Evolutionary conservation across 2,888 invertebrate species (phyloP), one percentile per base, ranked within the genome.

Genomic region (Drosophila sordidapex): DNA sequence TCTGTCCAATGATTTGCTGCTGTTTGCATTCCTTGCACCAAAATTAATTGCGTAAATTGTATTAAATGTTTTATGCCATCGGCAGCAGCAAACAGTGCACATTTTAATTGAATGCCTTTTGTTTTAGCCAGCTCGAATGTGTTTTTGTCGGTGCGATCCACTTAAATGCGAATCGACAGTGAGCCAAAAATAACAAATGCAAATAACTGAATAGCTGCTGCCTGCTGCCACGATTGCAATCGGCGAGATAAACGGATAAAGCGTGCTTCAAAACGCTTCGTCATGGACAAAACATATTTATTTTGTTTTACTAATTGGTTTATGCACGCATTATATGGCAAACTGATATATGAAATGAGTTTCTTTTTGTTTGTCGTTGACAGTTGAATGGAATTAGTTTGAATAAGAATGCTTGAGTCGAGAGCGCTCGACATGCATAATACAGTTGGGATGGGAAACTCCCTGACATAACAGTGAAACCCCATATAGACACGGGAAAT

Each of bases 1-100:
- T 51, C 49, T 35, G 64, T 59, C 18, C 40, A 56, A 51, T 64
- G 68, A 62, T 75, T 82, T 78, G 76, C 70, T 79, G 81, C 72
- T 73, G 76, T 74, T 82, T 76, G 78, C 83, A 74, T 78, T 70
- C 58, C 46, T 25, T 71, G 78, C 67, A 65, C 43, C 54, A 63
- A 83, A 88, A 88, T 86, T 88, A 86, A 86, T 86, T 86, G 83
- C 85, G 82, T 75, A 86, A 86, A 86, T 86, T 88, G 86, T 86
- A 83, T 88, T 88, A 83, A 86, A 87, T 86, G 88, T 70, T 85
- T 83, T 76, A 27, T 38, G 74, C 78, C 52, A 58, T 67, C 63
- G 61, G 68, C 46, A 25, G 25, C 65, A 75, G 69, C 72, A 83
- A 83, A 83, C 70, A 77, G 75, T 62, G 80, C 67, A 75, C 67